Evolutionary conservation across 2,888 invertebrate genomes (phyloP).

Genomic region (Troglohyphantes excavatus): DNA sequence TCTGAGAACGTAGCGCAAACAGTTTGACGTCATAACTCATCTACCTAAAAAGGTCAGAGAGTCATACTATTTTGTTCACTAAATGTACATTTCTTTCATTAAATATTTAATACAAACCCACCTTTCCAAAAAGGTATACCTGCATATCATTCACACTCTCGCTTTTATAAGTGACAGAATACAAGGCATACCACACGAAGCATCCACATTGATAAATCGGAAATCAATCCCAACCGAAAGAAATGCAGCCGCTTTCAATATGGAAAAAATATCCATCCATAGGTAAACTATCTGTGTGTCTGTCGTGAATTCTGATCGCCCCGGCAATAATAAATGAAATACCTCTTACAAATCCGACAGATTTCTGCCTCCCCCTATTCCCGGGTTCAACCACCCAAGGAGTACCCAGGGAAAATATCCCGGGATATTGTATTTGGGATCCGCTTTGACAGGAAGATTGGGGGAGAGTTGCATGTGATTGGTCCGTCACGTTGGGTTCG

Average conservation of each 20-base stretch:
- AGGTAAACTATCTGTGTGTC: background rate
- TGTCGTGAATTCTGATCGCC: background rate
- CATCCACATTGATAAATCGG: constrained; percentile 1
- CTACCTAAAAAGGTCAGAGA: too few relatives aligned
- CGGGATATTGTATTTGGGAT: background rate
- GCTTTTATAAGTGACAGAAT: too few relatives aligned
- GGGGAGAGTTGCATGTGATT: constrained; percentile 4
- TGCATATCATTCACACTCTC: too few relatives aligned
- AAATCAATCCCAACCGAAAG: background rate
- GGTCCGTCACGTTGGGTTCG: background rate
- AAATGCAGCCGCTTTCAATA: background rate
- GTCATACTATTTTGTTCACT: too few relatives aligned
- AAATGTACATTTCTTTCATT: too few relatives aligned
- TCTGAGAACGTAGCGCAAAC: too few relatives aligned
- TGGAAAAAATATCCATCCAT: background rate
- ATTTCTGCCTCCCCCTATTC: background rate
- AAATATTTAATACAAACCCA: too few relatives aligned
- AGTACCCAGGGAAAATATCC: background rate
- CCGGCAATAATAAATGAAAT: background rate
- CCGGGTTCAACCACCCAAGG: background rate
- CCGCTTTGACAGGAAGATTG: background rate
- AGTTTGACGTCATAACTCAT: too few relatives aligned
- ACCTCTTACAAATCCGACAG: background rate
- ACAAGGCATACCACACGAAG: background rate
- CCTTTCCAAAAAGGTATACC: too few relatives aligned